A percentile compares a stretch with the other conserved stretches of the same genome.
These are phyloP conservation scores for Argyresthia goedartella DNA, from an alignment of 2,888 invertebrate species.

Conservation along the genomic window DNA sequence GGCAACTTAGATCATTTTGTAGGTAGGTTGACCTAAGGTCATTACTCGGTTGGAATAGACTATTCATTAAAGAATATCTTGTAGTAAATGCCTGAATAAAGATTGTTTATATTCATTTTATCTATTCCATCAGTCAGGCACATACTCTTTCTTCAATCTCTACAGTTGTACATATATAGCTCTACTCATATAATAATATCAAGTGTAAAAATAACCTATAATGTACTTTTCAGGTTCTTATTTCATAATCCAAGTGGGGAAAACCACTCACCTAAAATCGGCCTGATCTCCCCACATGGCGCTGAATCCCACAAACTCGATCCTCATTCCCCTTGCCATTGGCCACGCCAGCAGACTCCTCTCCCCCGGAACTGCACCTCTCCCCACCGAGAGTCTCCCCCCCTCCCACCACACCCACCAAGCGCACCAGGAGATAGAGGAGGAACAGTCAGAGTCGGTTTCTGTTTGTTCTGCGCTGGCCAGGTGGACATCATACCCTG, in stretches of 20 bases:
- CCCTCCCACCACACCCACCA: conserved; percentile 80
- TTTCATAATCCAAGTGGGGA: not conserved
- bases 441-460: conserved; percentile 61
- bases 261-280: conserved; percentile 68
- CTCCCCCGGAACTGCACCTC: conserved; percentile 68
- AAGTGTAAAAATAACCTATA: too few relatives aligned
- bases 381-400: conserved; percentile 68
- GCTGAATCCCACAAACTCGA: conserved; percentile 74
- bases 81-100: too few relatives aligned
- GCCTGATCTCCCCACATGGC: conserved; percentile 75
- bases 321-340: conserved; percentile 69
- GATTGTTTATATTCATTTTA: too few relatives aligned
- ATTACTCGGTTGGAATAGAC: too few relatives aligned
- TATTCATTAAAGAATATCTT: too few relatives aligned
- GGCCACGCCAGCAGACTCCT: conserved; percentile 72
- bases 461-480: conserved; percentile 70
- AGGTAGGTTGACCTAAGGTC: not conserved
- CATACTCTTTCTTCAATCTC: too few relatives aligned
- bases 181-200: too few relatives aligned
- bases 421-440: conserved; percentile 66
- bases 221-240: too few relatives aligned
- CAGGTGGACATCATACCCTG: conserved; percentile 75
- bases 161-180: too few relatives aligned
- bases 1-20: not conserved
- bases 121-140: too few relatives aligned